These are phyloP conservation scores for Aphidius ervi DNA, from an alignment of 1,140 invertebrate genomes.

Conservation along the genomic window DNA sequence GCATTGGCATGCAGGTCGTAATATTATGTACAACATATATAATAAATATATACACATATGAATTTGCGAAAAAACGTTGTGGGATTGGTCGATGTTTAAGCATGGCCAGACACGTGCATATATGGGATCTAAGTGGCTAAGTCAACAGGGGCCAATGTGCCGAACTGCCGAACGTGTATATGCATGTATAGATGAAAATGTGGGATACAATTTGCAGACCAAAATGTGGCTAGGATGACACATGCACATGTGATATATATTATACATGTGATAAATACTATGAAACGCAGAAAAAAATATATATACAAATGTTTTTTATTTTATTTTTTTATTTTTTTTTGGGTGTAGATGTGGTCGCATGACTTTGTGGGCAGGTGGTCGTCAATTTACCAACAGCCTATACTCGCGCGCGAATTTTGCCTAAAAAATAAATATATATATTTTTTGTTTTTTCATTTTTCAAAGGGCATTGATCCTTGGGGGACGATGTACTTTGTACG, in stretches of 20 bases:
- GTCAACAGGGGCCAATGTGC: constrained; percentile 50
- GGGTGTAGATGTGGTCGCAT: constrained; percentile 32
- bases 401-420: constrained; percentile 32
- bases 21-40: too few relatives aligned
- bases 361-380: constrained; percentile 50
- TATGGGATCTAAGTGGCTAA: constrained; percentile 37
- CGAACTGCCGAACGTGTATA: constrained; percentile 26
- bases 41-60: neutral
- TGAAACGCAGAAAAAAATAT: neutral
- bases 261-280: too few relatives aligned
- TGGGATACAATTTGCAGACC: too few relatives aligned
- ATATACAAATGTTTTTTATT: neutral
- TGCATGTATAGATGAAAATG: neutral
- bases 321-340: neutral
- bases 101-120: constrained; percentile 5
- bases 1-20: neutral
- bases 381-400: constrained; percentile 11
- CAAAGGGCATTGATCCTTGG: constrained; percentile 50
- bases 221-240: too few relatives aligned
- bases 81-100: neutral
- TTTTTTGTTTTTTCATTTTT: constrained; percentile 35
- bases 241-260: too few relatives aligned
- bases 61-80: neutral
- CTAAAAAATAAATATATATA: constrained; percentile 33
- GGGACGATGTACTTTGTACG: constrained; percentile 1